Conservation (phyloP, 2,888 invertebrate genomes). For the Lepidocyrtinus sp. region DNA sequence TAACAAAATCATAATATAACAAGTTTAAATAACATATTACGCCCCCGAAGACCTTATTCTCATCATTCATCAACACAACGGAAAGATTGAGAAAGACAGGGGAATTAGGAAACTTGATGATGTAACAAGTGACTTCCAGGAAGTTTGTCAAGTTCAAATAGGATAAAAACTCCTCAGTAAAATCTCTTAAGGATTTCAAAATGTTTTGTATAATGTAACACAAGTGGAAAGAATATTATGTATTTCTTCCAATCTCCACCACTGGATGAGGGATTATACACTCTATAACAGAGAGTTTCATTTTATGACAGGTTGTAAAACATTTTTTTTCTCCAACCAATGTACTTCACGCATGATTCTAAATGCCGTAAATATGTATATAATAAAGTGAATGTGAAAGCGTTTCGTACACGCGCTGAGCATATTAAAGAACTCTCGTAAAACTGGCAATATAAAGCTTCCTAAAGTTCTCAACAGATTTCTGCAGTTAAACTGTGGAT, state of each 20-base stretch:
- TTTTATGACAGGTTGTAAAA: conserved; percentile 44
- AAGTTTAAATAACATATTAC: no score
- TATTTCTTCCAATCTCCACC: no score
- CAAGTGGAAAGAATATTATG: background rate
- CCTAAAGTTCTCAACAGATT: background rate
- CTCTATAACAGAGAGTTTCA: conserved; percentile 20
- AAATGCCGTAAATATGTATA: background rate
- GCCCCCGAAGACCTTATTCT: no score
- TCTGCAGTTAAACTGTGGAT: no score
- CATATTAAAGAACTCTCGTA: background rate
- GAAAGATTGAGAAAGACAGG: background rate
- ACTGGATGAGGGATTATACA: background rate
- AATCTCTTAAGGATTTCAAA: background rate
- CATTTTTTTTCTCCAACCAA: background rate
- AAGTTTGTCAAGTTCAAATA: background rate
- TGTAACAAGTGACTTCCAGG: background rate
- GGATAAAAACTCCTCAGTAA: background rate
- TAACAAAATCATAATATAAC: no score
- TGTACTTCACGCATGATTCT: background rate
- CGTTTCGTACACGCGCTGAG: background rate
- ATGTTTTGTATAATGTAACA: background rate
- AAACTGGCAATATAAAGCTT: background rate
- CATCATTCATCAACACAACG: no score
- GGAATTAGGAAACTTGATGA: background rate
- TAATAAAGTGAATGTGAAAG: background rate